Conservation (phyloP, 2,797 vertebrate genomes). For the Acanthis flammea region DNA sequence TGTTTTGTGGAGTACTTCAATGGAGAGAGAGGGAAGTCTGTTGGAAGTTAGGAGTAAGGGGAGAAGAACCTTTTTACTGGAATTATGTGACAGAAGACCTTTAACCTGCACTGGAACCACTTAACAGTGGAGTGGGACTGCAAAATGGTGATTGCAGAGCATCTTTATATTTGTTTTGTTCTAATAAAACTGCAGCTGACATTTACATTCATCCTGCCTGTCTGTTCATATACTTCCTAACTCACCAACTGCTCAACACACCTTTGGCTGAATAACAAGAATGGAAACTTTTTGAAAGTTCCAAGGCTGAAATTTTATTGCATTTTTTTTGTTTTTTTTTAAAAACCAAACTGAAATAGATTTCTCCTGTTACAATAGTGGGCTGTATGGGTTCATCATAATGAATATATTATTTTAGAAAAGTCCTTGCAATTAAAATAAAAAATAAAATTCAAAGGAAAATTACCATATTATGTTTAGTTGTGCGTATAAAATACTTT, state of each 20-base stretch:
- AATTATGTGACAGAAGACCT: neutral
- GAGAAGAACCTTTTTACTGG: neutral
- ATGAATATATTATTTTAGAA: neutral
- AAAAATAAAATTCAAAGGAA: neutral
- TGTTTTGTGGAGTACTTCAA: neutral
- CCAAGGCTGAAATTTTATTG: neutral
- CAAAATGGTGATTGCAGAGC: neutral
- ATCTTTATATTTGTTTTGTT: neutral
- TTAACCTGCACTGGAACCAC: neutral
- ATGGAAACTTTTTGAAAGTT: neutral
- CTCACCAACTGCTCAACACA: neutral
- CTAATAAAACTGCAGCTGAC: neutral
- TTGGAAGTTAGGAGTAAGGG: neutral
- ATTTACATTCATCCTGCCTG: neutral
- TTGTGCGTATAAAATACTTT: neutral
- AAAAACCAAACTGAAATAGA: neutral
- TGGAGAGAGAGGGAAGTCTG: neutral
- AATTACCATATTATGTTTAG: neutral
- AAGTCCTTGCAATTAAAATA: neutral
- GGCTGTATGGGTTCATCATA: neutral
- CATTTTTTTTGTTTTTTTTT: neutral
- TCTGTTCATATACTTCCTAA: neutral
- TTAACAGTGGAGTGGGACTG: neutral
- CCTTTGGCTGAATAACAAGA: slow-evolving; percentile 21
- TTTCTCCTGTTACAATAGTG: neutral